Conservation (phyloP, 2,113 vertebrate genomes). For the Mirza zaza region DNA sequence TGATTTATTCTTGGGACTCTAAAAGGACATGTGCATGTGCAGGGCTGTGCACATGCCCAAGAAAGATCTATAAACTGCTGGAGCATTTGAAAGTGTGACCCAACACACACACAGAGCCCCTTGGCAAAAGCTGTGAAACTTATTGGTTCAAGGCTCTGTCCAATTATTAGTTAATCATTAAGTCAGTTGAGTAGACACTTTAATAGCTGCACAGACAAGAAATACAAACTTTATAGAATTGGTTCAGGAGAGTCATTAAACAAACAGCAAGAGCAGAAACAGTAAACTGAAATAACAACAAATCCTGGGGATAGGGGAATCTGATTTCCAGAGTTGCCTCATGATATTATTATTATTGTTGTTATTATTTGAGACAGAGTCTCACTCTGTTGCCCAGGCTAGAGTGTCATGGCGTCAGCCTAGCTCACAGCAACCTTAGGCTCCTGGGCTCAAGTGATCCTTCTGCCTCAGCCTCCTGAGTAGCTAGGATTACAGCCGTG, state of each 20-base stretch:
- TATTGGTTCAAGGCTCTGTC: not conserved
- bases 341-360: not conserved
- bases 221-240: conserved; percentile 3
- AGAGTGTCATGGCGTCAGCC: too few species aligned
- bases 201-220: not conserved
- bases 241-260: not conserved
- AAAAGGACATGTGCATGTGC: not conserved
- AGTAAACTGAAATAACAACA: not conserved
- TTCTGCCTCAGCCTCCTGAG: too few species aligned
- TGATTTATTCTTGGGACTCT: not conserved
- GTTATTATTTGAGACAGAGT: too few species aligned
- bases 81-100: not conserved
- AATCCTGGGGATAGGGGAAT: not conserved
- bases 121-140: not conserved
- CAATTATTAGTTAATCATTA: not conserved
- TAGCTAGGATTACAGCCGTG: too few species aligned
- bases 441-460: too few species aligned
- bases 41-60: not conserved
- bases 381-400: too few species aligned
- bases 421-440: too few species aligned
- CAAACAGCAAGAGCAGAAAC: not conserved
- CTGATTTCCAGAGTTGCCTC: not conserved
- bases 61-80: not conserved
- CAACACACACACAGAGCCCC: not conserved
- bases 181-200: not conserved